These are phyloP conservation scores for Fratercula arctica DNA, from an alignment of 2,797 vertebrate genomes.

Conservation along the genomic window DNA sequence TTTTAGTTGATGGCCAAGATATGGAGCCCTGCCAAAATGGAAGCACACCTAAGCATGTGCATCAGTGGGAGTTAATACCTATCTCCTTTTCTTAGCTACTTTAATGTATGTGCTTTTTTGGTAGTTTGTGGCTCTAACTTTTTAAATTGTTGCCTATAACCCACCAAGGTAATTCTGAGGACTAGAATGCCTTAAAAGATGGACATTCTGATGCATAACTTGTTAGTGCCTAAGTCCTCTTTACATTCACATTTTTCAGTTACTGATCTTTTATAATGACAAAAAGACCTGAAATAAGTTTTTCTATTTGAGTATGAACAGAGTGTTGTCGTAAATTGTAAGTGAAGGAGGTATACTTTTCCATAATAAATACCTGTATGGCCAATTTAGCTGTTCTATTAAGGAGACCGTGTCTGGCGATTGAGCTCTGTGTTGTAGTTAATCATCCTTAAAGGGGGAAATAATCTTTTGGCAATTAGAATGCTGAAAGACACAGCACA, in stretches of 20 bases:
- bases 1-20: not conserved
- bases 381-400: constrained; percentile 12
- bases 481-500: not conserved
- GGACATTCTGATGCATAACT: not conserved
- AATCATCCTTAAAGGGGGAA: constrained; percentile 14
- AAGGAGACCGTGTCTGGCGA: not conserved
- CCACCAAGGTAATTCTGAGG: not conserved
- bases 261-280: not conserved
- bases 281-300: not conserved
- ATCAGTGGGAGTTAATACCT: not conserved
- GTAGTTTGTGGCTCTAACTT: not conserved
- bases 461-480: constrained; percentile 32
- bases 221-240: not conserved
- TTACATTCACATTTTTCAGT: not conserved
- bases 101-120: fast-evolving
- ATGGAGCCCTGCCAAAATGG: not conserved
- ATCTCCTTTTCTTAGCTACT: not conserved
- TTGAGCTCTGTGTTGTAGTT: constrained; percentile 5
- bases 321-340: not conserved
- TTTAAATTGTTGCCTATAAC: not conserved
- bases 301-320: not conserved
- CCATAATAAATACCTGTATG: not conserved
- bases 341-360: not conserved
- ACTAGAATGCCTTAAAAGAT: not conserved
- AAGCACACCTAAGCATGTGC: not conserved